A percentile compares a stretch with the other conserved stretches of the same genome.
Conservation (phyloP, 2,113 vertebrate genomes). For the Gymnogyps californianus region DNA sequence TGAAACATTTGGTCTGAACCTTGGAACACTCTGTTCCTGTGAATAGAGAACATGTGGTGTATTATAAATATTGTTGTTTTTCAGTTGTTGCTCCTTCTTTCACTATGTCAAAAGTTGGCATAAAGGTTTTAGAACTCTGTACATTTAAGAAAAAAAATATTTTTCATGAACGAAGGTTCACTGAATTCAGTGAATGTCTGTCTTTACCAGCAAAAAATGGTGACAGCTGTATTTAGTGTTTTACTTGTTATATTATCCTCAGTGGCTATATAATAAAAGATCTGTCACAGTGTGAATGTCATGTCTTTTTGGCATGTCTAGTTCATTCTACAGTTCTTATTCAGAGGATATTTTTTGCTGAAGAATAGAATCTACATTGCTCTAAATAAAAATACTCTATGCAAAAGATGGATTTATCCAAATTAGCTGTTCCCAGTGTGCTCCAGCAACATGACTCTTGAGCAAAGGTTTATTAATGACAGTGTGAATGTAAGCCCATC, state of each 20-base stretch:
- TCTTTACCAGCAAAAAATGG: not conserved
- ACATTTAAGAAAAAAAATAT: not conserved
- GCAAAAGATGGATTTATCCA: not conserved
- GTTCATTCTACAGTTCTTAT: not conserved
- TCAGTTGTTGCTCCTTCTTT: not conserved
- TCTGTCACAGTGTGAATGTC: not conserved
- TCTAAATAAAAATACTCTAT: not conserved
- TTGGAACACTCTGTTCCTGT: slow-evolving; percentile 46
- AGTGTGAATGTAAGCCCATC: not conserved
- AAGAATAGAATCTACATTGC: not conserved
- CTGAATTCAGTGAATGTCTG: not conserved
- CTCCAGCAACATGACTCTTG: not conserved
- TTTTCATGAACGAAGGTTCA: not conserved
- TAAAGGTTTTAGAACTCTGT: not conserved
- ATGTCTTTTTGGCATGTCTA: not conserved
- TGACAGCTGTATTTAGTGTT: slow-evolving; percentile 25
- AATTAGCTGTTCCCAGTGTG: not conserved
- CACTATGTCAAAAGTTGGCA: not conserved
- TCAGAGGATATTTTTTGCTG: not conserved
- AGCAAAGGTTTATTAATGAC: not conserved
- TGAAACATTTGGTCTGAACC: slow-evolving; percentile 43
- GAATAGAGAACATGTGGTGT: not conserved
- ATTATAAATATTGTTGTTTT: slow-evolving; percentile 41
- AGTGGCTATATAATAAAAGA: slow-evolving; percentile 3
- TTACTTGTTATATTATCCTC: slow-evolving; percentile 27